Conservation (phyloP, 2,888 invertebrate genomes). For the Mimumesa dahlbomi region DNA sequence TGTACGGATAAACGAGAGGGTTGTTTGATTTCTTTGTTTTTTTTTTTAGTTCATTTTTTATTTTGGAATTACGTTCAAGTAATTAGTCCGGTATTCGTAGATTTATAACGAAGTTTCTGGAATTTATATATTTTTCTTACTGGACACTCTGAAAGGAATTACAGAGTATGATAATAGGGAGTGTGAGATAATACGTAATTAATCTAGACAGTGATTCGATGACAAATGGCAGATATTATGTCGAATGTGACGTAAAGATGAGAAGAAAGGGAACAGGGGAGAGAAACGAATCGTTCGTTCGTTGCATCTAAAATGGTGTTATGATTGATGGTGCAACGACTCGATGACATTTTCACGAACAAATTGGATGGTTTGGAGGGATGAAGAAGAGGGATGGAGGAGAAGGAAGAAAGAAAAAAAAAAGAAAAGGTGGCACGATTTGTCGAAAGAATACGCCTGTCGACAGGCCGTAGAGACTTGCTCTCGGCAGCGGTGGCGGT, state of each 20-base stretch:
- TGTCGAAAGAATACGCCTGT: conserved; percentile 64
- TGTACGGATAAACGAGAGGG: not conserved
- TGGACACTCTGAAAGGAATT: not conserved
- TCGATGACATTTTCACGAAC: conserved; percentile 51
- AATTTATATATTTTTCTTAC: not conserved
- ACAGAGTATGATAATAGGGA: too few relatives aligned
- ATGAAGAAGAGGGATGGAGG: conserved; percentile 17
- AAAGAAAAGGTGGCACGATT: conserved; percentile 51
- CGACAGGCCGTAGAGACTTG: conserved; percentile 44
- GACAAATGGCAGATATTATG: too few relatives aligned
- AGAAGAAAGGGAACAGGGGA: too few relatives aligned
- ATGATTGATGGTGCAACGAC: conserved; percentile 56
- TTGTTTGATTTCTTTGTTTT: too few relatives aligned
- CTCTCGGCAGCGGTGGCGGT: conserved; percentile 41
- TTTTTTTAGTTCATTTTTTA: too few relatives aligned
- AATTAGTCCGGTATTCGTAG: too few relatives aligned
- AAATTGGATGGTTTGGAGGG: conserved; percentile 57
- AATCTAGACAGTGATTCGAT: too few relatives aligned
- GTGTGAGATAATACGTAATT: not conserved
- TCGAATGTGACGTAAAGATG: too few relatives aligned
- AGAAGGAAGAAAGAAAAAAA: conserved; percentile 26
- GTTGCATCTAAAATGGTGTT: conserved; percentile 28
- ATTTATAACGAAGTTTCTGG: too few relatives aligned
- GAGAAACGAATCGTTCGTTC: conserved; percentile 10
- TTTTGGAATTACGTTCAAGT: too few relatives aligned